Evolutionary conservation across 2,888 invertebrate genomes (phyloP), one percentile per base, ranked within the genome.

Genomic region (Agonum fuliginosum): DNA sequence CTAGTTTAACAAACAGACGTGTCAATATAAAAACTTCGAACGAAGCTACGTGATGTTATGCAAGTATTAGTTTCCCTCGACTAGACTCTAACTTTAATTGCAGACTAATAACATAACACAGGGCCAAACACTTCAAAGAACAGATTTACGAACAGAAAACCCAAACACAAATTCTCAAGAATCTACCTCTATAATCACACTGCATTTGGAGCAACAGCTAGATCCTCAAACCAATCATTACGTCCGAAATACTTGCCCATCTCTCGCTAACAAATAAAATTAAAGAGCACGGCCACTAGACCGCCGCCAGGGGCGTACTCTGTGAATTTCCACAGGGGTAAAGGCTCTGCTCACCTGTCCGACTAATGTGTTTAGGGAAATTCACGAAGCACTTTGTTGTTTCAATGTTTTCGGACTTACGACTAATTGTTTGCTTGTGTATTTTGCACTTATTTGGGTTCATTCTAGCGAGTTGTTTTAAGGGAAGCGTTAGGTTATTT

Each of bases 261-360:
- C 58, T 62, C 58, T 62, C 34, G 30, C 58, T 62, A 62, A 62
- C 58, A 62, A 62, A 62, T 62, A 62, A 62, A 62, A 62, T 62
- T 62, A 62, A 62, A 62, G 58, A 62, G 58, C 58, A 14, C 30
- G 30, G 27, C 14, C 27, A 17, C 58, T 3, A 12, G 54, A 54
- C 54, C 24, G 54, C 46, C 58, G 58, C 27, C 58, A 62, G 58
- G 3, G 58, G 58, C 58, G 58, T 62, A 12, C 58, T 14, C 2
- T 27, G 6, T 62, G 2, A 62, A 30, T 62, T 62, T 20, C 10
- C 58, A 30, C 27, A 30, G 58, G 58, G 58, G 17, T 17, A 4
- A 2, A 6, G 2, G 17, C 46, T 46, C 8, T 62, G 30, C 34
- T 62, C 58, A 62, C 58, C 58, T 62, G 58, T 17, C 3, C 22